phyloP scores from a whole-genome alignment of 53 echinoderm and acorn worm genomes.

The Luidia sarsii region DNA sequence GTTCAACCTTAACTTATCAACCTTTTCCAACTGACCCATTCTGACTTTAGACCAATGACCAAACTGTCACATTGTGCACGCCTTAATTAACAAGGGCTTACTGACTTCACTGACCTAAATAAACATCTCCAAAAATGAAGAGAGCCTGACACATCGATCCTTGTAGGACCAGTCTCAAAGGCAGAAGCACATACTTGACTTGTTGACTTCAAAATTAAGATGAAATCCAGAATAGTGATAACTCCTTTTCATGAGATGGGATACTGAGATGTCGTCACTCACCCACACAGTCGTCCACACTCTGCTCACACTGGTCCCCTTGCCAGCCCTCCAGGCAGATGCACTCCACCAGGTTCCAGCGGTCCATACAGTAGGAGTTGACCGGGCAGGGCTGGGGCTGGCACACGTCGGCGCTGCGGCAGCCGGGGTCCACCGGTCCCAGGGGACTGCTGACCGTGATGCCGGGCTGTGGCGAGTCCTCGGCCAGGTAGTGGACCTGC shows the following conservation, averaged over 20 bases:
- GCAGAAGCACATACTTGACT: not conserved
- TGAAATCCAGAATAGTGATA: no score
- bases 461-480: slow-evolving; percentile 58
- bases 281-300: slow-evolving; percentile 95
- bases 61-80: no score
- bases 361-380: slow-evolving; percentile 82
- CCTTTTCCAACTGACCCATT: slow-evolving; percentile 57
- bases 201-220: no score
- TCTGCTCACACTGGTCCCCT: slow-evolving; percentile 62
- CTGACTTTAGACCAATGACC: slow-evolving; percentile 87
- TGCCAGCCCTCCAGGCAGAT: slow-evolving; percentile 91
- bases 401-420: slow-evolving; percentile 76
- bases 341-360: slow-evolving; percentile 81
- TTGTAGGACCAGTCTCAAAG: not conserved
- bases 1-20: not conserved
- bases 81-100: no score
- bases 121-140: no score
- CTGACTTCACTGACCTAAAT: no score
- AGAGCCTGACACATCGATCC: no score
- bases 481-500: slow-evolving; percentile 77
- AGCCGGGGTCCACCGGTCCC: slow-evolving; percentile 69
- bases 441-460: slow-evolving; percentile 60
- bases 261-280: slow-evolving; percentile 5
- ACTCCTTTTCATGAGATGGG: no score
- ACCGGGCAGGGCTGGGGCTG: slow-evolving; percentile 73